Percentiles rank a stretch among this genome's conserved stretches.
Evolutionary conservation across 2,113 vertebrate species (phyloP).

Genomic region (Alexandromys fortis): DNA sequence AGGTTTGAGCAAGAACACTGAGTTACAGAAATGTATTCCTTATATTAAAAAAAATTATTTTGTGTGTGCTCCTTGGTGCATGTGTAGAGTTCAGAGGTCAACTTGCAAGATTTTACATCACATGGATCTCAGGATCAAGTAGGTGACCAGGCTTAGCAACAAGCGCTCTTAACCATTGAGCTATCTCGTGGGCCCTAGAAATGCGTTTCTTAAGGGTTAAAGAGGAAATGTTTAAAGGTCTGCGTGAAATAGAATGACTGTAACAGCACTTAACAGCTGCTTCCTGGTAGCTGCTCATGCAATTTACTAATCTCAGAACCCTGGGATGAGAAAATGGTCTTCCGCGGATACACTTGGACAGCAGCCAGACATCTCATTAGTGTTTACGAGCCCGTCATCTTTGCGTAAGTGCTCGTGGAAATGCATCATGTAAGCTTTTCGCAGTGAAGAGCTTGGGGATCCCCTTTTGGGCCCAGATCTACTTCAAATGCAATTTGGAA

Average conservation of each 20-base stretch:
- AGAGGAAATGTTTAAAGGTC: background rate
- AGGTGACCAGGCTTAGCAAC: background rate
- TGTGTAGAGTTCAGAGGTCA: background rate
- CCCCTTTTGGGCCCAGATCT: slow-evolving; percentile 40
- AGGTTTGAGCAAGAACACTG: background rate
- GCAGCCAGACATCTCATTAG: slow-evolving; percentile 3
- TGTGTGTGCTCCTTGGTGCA: background rate
- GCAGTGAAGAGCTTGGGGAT: background rate
- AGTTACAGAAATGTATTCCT: background rate
- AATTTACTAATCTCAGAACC: background rate
- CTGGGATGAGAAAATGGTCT: background rate
- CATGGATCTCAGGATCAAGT: background rate
- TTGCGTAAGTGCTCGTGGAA: background rate
- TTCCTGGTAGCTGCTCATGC: background rate
- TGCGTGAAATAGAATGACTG: background rate
- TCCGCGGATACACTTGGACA: background rate
- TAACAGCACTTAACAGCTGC: background rate
- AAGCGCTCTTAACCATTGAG: background rate
- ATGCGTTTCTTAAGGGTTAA: background rate
- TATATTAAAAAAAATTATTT: background rate
- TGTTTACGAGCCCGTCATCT: background rate
- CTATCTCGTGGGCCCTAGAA: background rate
- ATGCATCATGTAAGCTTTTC: background rate
- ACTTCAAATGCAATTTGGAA: slow-evolving; percentile 53
- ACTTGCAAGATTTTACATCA: background rate